Evolutionary conservation across 1,140 invertebrate genomes (phyloP), one percentile per base, ranked within the genome.

Genomic region (Ceratina calcarata): DNA sequence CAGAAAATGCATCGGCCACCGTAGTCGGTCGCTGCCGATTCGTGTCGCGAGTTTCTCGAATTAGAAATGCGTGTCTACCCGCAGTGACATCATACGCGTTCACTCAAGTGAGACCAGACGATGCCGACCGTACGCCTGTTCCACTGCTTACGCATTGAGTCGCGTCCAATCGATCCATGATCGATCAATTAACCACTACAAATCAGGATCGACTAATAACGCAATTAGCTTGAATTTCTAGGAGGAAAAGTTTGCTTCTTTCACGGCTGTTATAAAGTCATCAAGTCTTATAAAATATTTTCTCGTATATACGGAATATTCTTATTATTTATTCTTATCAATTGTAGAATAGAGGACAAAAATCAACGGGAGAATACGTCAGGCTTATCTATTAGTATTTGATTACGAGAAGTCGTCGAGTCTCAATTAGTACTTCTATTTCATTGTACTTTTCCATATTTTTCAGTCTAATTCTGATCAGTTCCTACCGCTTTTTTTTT

Each of bases 21-120:
- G 18, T 22, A 51, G 60, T 13, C 1, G 13, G 24, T 37, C 2
- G 7, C 13, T 49, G 58, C 22, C 16, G n/a, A 18, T 13, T n/a
- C 49, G 22, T 66, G 60, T 20, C 49, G 76, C 51, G n/a, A 64
- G 77, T 78, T 78, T 74, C 77, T 79, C 77, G 77, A 79, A 73
- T 79, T 79, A 79, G 77, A 79, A 79, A 79, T 65, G 77, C n/a
- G 61, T 66, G 69, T 65, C 53, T 58, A 51, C 45, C 53, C 53
- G 37, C 51, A 37, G 45, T 73, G 77, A 73, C 77, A 79, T 79
- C 77, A 73, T 45, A 73, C 51, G 32, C 22, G 70, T 3, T 51
- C 37, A 49, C 66, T 79, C 32, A 60, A 73, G 70, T 18, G 70
- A 15, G 37, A 66, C 77, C 60, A 16, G 60, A 78, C 13, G 68